phyloP scores from a whole-genome alignment of 1,140 invertebrate species.

The Drosophila virilis region DNA sequence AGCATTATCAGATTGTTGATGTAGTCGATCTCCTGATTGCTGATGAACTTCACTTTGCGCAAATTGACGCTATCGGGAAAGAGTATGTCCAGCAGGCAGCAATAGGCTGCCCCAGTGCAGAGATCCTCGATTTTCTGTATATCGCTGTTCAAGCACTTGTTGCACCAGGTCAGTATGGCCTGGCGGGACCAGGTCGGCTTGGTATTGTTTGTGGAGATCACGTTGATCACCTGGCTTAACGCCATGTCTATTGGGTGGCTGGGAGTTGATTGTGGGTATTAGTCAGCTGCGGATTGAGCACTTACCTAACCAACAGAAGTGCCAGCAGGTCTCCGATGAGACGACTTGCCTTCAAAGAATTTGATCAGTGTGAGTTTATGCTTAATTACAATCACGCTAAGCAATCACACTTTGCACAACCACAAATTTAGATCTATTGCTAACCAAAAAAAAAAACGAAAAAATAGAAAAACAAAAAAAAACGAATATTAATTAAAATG shows the following conservation, averaged over 20 bases:
- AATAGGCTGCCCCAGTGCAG: constrained; percentile 96
- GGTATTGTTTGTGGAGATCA: not conserved
- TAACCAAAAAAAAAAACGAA: no score
- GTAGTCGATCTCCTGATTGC: constrained; percentile 98
- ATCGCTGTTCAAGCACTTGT: constrained; percentile 94
- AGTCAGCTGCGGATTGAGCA: no score
- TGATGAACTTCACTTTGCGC: constrained; percentile 98
- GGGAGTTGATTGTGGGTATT: no score
- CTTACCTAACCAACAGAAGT: not conserved
- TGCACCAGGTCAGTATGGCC: constrained; percentile 98
- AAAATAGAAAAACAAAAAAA: no score
- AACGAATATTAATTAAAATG: no score
- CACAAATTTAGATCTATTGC: no score
- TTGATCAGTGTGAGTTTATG: no score
- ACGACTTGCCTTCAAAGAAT: no score
- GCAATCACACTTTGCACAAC: no score
- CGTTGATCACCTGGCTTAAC: constrained; percentile 2
- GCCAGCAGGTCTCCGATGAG: not conserved
- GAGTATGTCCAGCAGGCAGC: constrained; percentile 99
- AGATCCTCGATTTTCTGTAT: constrained; percentile 98
- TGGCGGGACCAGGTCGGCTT: constrained; percentile 89
- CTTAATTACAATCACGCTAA: no score
- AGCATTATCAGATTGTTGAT: constrained; percentile 99
- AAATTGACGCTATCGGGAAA: constrained; percentile 95
- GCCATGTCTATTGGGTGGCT: not conserved